phyloP scores from a whole-genome alignment of 2,113 vertebrate genomes.

The Melanocharis versteri region DNA sequence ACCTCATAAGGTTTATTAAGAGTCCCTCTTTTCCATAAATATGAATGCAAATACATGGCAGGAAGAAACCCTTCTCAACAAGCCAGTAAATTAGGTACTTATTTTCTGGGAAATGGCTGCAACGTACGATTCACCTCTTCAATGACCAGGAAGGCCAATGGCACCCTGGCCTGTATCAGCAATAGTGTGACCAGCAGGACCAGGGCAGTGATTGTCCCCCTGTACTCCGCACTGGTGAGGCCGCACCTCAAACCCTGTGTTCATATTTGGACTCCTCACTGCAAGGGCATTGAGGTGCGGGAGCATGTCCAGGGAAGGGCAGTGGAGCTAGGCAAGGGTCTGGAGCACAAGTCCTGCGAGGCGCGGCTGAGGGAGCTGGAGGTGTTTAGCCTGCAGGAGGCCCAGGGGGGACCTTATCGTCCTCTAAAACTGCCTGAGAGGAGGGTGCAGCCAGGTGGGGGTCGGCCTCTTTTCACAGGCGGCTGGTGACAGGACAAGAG shows the following conservation, averaged over 20 bases:
- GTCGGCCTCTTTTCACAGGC: neutral
- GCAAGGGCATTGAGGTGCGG: neutral
- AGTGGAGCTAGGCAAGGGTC: rapidly evolving
- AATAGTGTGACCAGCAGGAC: neutral
- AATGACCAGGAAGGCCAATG: too few species aligned
- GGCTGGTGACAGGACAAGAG: too few species aligned
- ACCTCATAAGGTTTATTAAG: neutral
- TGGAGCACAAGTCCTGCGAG: neutral
- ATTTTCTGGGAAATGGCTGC: too few species aligned
- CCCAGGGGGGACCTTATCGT: neutral
- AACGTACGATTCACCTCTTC: rapidly evolving
- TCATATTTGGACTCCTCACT: neutral
- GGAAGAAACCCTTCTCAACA: neutral
- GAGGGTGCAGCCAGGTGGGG: too few species aligned
- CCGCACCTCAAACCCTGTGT: rapidly evolving
- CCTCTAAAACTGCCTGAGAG: neutral
- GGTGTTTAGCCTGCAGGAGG: neutral
- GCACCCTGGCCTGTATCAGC: neutral
- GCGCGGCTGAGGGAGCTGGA: neutral
- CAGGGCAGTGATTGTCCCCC: neutral
- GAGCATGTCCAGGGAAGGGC: neutral
- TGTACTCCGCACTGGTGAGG: neutral
- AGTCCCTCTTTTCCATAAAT: neutral
- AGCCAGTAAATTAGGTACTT: too few species aligned
- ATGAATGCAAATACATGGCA: neutral